These are phyloP conservation scores for Aphelocoma coerulescens DNA, from an alignment of 2,113 vertebrate species.

Conservation along the genomic window DNA sequence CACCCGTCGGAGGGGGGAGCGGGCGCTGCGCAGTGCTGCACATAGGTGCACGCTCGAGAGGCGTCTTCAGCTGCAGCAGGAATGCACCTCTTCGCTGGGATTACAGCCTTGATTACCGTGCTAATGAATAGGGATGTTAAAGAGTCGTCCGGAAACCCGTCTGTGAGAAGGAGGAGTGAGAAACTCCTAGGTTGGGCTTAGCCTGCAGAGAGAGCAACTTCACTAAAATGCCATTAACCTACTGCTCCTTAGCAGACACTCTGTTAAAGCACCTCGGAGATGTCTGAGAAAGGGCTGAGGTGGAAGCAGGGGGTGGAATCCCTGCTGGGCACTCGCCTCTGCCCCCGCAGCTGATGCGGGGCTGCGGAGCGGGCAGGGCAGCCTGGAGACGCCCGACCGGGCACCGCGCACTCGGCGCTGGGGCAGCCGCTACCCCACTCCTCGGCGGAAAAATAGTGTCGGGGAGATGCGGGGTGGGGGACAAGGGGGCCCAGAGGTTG, in stretches of 20 bases:
- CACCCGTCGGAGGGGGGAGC: neutral
- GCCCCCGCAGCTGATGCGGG: neutral
- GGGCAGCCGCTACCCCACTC: neutral
- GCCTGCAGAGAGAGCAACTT: constrained; percentile 30
- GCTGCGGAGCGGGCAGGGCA: neutral
- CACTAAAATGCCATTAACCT: constrained; percentile 50
- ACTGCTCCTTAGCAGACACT: neutral
- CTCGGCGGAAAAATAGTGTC: fast-evolving
- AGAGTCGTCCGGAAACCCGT: constrained; percentile 42
- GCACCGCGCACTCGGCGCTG: neutral
- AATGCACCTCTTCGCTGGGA: constrained; percentile 4
- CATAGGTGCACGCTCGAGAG: neutral
- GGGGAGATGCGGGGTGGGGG: fast-evolving
- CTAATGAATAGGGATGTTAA: constrained; percentile 68
- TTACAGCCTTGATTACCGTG: constrained; percentile 39
- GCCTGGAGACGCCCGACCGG: neutral
- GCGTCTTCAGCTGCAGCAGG: neutral
- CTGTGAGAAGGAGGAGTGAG: constrained; percentile 46
- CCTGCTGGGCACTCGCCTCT: neutral
- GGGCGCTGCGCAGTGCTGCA: neutral
- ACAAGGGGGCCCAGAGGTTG: fast-evolving
- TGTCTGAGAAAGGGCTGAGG: neutral
- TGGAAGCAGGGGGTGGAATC: neutral
- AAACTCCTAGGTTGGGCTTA: constrained; percentile 31
- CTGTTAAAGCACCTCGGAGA: neutral